Evolutionary conservation across 2,113 vertebrate genomes (phyloP).

Genomic region (Catharus bicknelli): DNA sequence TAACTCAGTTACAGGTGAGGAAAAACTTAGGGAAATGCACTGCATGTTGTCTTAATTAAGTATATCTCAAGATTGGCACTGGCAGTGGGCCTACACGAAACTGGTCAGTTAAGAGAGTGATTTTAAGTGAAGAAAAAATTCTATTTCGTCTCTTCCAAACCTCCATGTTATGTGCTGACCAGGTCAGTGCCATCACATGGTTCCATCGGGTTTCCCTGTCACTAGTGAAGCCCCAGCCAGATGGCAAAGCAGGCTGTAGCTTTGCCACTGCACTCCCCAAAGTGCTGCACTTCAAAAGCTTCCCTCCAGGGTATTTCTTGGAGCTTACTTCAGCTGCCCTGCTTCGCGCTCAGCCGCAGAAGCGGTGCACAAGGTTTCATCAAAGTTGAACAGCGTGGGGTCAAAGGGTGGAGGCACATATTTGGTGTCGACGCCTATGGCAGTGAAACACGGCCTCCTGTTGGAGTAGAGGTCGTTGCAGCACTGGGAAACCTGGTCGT

Average conservation of each 20-base stretch:
- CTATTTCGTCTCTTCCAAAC: neutral
- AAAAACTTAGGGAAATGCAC: neutral
- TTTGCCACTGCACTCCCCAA: neutral
- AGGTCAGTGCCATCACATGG: neutral
- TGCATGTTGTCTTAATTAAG: neutral
- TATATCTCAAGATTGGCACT: neutral
- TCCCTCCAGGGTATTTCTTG: neutral
- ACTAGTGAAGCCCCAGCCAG: neutral
- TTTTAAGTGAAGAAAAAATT: neutral
- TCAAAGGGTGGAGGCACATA: constrained; percentile 63
- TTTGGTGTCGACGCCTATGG: constrained; percentile 60
- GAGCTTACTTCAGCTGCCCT: constrained; percentile 40
- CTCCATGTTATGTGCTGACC: fast-evolving
- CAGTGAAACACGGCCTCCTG: constrained; percentile 69
- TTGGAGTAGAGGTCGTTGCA: constrained; percentile 62
- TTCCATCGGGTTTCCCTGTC: neutral
- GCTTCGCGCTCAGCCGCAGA: neutral
- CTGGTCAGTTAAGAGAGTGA: neutral
- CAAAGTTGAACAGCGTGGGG: constrained; percentile 57
- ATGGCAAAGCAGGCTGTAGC: neutral
- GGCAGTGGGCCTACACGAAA: neutral
- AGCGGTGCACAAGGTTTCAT: constrained; percentile 59
- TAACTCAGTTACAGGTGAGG: neutral
- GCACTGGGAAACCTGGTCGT: constrained; percentile 64
- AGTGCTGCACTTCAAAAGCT: neutral